Base-by-base conservation (phyloP, 2,888 invertebrate genomes). In the Amaurobius ferox region DNA sequence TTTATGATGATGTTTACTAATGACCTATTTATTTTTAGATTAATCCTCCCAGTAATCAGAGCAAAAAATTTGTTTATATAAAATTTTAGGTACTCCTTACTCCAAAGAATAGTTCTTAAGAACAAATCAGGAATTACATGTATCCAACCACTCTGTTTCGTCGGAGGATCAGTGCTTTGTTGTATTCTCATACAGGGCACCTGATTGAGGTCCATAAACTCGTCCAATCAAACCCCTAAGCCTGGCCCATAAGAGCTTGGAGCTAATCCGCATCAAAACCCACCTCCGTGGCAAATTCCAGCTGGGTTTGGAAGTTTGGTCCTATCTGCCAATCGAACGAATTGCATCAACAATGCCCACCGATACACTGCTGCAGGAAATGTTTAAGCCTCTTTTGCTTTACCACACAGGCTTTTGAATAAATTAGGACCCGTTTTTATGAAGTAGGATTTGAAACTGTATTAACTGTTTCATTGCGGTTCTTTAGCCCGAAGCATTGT, bases 341-440 rank as follows among this genome's bases (percentile, higher is more conserved):
- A 78, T 71, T 28, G 70, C 66, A 7, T 32, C 44, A 30, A 85
- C 77, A 85, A 85, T 77, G 48, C 48, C 40, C 64, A 66, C 55
- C 55, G 35, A 72, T 85, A 85, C 76, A 85, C 72, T 78, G 66
- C 64, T 39, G 61, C 72, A 66, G 83, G 72, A 85, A 85, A 73
- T 23, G 7, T 64, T 81, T 85, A 77, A 72, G 72, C 77, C 71
- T 67, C 71, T 71, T 74, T 74, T 62, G 29, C 30, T 67, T 13
- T 13, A 48, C 71, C 66, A 66, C 64, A 71, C 16, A 32, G 30
- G 77, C 83, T 30, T 85, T 85, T 85, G 83, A 85, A 85, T 85
- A 77, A 55, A 85, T 85, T 85, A 85, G 32, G 32, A 11, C n/a
- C 16, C 32, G 62, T 73, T 76, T 83, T 77, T 73, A 73, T 68